Base-by-base conservation (phyloP, 1,140 invertebrate species). In the Neoseiulus cucumeris region DNA sequence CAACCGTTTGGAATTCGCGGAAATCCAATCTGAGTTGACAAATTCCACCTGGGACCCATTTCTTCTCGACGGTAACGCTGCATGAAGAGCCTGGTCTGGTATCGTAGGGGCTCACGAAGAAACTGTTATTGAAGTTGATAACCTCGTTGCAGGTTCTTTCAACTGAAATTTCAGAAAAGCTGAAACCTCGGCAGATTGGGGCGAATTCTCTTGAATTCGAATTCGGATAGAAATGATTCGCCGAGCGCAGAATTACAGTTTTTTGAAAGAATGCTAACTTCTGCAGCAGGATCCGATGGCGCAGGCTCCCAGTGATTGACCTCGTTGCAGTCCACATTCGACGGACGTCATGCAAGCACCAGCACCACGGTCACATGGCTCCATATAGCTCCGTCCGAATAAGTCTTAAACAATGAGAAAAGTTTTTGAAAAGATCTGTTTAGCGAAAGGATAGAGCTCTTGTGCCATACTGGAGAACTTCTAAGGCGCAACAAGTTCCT, bases 21-120 rank as follows among this genome's bases (percentile, higher is more conserved):
- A 59, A 33, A 59, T 59, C 51, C 25, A 59, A 33, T n/a, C 51
- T n/a, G 14, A 59, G 14, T 59, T 59, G 51, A 33, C 51, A 59
- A 18, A 59, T 20, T 17, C 51, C 22, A 14, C 17, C 17, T 12
- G 22, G 14, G 33, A 17, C n/a, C 51, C 51, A 59, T 25, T 59
- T 59, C 22, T 59, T 59, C 22, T 59, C n/a, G 9, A 59, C 51
- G 1, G 14, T 20, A 25, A 59, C 51, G 22, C 14, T 33, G 22
- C 51, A 59, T 25, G 51, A 59, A 6, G 51, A 59, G 17, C 51
- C 51, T 1, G 17, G 17, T 2, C 51, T 1, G 33, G 33, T 6
- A 1, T 59, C 51, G 22, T 25, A 17, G 17, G 51, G 51, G 22
- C 33, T 59, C 33, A 59, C 51, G 51, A 59, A 59, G 51, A 20